phyloP scores from a whole-genome alignment of 2,797 vertebrate species.

The Aselliscus stoliczkanus region DNA sequence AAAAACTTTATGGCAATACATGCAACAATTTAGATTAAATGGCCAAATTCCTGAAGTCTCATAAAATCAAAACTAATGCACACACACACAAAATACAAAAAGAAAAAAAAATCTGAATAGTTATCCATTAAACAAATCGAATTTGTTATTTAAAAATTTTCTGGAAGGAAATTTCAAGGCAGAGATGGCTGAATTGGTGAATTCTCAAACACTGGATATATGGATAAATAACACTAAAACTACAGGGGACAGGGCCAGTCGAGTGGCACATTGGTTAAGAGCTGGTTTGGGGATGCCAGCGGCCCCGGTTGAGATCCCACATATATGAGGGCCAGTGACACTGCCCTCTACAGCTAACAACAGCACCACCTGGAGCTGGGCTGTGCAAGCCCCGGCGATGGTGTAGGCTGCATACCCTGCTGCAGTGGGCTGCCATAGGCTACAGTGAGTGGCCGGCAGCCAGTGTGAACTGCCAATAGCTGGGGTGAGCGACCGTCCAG shows the following conservation, averaged over 20 bases:
- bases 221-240: neutral
- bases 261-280: too few relatives aligned
- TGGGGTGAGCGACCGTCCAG: too few relatives aligned
- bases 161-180: neutral
- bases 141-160: neutral
- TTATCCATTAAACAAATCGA: neutral
- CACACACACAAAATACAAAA: neutral
- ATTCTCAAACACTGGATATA: neutral
- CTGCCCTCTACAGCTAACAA: too few relatives aligned
- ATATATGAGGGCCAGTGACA: too few relatives aligned
- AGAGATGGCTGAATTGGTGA: neutral
- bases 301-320: too few relatives aligned
- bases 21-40: neutral
- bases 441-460: too few relatives aligned
- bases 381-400: too few relatives aligned
- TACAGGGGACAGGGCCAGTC: neutral
- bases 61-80: neutral
- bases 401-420: too few relatives aligned
- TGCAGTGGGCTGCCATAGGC: too few relatives aligned
- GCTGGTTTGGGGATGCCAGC: too few relatives aligned
- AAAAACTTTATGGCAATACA: neutral
- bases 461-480: too few relatives aligned
- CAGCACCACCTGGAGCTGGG: too few relatives aligned
- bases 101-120: neutral
- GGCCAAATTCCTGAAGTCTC: neutral